These are phyloP conservation scores for Molossus alvarezi DNA, from an alignment of 2,797 vertebrate genomes.

Conservation along the genomic window DNA sequence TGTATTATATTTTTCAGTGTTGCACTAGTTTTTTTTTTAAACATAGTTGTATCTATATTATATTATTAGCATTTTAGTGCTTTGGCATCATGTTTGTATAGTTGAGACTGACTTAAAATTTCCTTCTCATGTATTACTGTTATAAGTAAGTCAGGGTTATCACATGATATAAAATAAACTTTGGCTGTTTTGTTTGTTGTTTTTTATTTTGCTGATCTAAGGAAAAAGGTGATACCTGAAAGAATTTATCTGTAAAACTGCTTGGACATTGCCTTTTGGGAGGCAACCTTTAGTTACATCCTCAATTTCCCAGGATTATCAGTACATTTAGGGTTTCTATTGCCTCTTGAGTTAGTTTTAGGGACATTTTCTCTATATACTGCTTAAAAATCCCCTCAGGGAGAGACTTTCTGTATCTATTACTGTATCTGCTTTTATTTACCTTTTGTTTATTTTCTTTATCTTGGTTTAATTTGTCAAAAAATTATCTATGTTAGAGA, in stretches of 20 bases:
- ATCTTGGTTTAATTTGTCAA: neutral
- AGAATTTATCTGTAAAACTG: neutral
- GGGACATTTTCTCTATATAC: neutral
- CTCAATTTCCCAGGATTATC: neutral
- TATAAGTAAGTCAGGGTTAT: neutral
- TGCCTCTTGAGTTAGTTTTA: neutral
- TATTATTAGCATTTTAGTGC: neutral
- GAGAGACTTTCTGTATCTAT: neutral
- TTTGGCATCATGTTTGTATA: neutral
- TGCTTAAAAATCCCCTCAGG: neutral
- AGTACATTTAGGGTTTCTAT: neutral
- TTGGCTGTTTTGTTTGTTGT: neutral
- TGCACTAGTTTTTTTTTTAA: neutral
- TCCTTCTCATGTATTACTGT: neutral
- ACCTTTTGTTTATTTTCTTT: neutral
- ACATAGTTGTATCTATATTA: neutral
- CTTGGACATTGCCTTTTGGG: neutral
- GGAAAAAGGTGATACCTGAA: neutral
- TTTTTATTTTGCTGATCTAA: neutral
- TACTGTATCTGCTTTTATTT: neutral
- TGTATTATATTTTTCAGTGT: neutral
- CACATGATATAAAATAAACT: neutral
- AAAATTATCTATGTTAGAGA: slow-evolving; percentile 1
- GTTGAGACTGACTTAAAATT: slow-evolving; percentile 40
- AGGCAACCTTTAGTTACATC: neutral